phyloP scores from a whole-genome alignment of 2,797 vertebrate species.

The Lithobates sylvaticus region DNA sequence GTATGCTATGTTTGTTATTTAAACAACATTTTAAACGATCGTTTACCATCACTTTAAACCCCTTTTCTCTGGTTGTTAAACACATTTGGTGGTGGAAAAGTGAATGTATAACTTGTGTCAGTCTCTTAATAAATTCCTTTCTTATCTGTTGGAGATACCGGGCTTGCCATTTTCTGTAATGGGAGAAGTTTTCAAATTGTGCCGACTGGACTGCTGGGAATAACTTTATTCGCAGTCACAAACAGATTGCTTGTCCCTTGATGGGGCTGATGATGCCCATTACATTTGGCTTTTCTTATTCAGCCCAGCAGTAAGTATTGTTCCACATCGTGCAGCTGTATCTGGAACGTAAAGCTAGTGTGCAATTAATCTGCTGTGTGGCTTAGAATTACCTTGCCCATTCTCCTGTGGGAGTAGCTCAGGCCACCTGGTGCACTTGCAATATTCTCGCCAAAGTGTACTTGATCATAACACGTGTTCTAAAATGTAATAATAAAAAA shows the following conservation, averaged over 20 bases:
- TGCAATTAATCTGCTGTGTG: slow-evolving; percentile 50
- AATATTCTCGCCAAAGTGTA: slow-evolving; percentile 6
- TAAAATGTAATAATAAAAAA: too few relatives aligned
- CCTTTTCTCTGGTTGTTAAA: too few relatives aligned
- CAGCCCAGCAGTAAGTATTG: neutral
- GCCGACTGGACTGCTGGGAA: neutral
- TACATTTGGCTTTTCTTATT: slow-evolving; percentile 6
- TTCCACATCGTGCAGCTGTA: neutral
- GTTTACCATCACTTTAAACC: too few relatives aligned
- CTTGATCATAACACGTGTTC: neutral
- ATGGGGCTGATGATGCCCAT: neutral
- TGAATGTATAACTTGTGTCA: too few relatives aligned
- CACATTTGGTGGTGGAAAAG: too few relatives aligned
- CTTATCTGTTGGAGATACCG: neutral
- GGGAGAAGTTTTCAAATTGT: neutral
- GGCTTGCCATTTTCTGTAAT: neutral
- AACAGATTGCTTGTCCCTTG: neutral
- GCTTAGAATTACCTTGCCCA: slow-evolving; percentile 40
- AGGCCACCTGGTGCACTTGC: slow-evolving; percentile 19
- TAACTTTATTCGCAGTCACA: neutral
- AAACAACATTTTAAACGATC: too few relatives aligned
- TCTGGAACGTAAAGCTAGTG: neutral
- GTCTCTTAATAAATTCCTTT: too few relatives aligned
- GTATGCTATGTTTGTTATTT: too few relatives aligned
- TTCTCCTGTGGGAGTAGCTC: slow-evolving; percentile 24